These are phyloP conservation scores for Cettia cetti DNA, from an alignment of 2,113 vertebrate species.

Conservation along the genomic window DNA sequence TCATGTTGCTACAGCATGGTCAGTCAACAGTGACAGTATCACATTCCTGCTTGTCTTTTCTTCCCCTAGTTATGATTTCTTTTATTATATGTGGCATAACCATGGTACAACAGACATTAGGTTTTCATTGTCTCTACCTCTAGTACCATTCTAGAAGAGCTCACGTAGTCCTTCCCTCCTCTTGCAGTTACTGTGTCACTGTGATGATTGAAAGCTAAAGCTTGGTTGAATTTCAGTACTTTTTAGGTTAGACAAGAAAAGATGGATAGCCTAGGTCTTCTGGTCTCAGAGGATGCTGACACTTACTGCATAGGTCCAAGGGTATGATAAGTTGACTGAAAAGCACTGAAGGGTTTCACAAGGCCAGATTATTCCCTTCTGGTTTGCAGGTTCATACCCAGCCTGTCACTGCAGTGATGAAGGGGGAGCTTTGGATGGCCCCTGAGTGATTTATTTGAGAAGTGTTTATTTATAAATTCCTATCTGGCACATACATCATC, in stretches of 20 bases:
- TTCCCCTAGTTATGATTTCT: neutral
- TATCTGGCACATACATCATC: neutral
- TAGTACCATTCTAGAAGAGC: neutral
- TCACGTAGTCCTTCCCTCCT: neutral
- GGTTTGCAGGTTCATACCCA: neutral
- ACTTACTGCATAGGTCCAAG: neutral
- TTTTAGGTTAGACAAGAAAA: neutral
- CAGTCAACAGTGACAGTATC: neutral
- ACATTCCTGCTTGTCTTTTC: neutral
- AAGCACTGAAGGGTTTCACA: neutral
- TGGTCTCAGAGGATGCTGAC: neutral
- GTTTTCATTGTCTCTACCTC: neutral
- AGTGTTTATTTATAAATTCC: constrained; percentile 16
- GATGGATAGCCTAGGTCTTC: neutral
- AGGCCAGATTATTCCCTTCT: neutral
- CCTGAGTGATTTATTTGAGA: neutral
- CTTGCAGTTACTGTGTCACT: neutral
- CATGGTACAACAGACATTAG: accelerated
- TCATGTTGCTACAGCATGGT: neutral
- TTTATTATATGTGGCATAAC: neutral
- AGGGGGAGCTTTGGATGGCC: neutral
- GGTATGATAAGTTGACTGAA: neutral
- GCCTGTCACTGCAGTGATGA: neutral
- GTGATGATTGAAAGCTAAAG: neutral
- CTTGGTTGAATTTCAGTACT: neutral